Evolutionary conservation across 2,797 vertebrate species (phyloP).

Genomic region (Oreonectes daqikongensis): DNA sequence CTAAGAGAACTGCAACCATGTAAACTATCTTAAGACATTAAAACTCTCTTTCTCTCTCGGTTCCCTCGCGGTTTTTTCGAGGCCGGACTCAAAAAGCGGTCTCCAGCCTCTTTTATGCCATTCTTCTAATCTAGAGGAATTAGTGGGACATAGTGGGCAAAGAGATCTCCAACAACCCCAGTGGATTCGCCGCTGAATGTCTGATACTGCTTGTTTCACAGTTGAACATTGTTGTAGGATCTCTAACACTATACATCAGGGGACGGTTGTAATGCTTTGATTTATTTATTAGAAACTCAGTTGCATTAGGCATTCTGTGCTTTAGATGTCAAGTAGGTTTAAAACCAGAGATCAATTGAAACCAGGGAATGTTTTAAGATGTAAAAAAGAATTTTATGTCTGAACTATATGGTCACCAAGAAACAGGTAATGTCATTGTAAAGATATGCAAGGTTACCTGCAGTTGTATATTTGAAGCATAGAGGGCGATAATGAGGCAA

Average conservation of each 20-base stretch:
- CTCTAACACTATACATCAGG: not conserved
- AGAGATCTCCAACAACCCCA: conserved; percentile 27
- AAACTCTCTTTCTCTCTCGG: conserved; percentile 58
- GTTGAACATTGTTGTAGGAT: not conserved
- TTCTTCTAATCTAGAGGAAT: conserved; percentile 46
- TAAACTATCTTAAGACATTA: conserved; percentile 39
- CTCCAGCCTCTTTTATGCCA: conserved; percentile 25
- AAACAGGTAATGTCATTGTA: not conserved
- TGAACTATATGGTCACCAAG: not conserved
- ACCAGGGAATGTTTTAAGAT: not conserved
- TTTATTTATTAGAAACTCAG: not conserved
- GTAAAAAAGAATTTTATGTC: not conserved
- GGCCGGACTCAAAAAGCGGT: conserved; percentile 30
- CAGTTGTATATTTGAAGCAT: no score
- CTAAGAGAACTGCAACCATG: conserved; percentile 26
- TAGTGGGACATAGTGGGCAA: conserved; percentile 23
- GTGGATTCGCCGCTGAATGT: conserved; percentile 8
- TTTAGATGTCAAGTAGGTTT: not conserved
- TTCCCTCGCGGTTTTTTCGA: conserved; percentile 39
- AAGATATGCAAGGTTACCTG: no score
- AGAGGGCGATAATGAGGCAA: no score
- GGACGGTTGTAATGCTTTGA: not conserved
- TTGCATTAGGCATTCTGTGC: not conserved
- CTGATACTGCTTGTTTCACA: conserved; percentile 15
- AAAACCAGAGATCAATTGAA: not conserved